Evolutionary conservation across 2,888 invertebrate genomes (phyloP).

Genomic region (Ophion slaviceki): DNA sequence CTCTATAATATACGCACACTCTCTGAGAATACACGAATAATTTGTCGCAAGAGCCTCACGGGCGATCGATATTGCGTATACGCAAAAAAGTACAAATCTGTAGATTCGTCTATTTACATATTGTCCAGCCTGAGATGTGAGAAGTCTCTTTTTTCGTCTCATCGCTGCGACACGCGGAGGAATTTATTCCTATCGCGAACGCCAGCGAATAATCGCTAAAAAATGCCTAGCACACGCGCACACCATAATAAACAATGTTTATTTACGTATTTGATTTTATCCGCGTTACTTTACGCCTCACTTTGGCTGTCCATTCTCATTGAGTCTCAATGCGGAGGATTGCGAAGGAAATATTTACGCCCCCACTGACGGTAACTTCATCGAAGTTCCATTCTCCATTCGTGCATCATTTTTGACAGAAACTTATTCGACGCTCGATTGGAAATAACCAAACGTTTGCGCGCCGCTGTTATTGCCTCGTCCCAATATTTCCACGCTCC

Average conservation of each 20-base stretch:
- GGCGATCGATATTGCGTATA: background rate
- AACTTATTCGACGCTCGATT: background rate
- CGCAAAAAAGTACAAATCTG: constrained; percentile 40
- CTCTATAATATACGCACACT: background rate
- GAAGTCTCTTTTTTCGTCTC: background rate
- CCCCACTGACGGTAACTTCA: background rate
- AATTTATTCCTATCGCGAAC: background rate
- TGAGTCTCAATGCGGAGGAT: background rate
- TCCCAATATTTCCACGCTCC: background rate
- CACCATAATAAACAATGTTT: background rate
- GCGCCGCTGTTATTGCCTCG: background rate
- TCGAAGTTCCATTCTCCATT: background rate
- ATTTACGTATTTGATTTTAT: background rate
- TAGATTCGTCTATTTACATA: constrained; percentile 49
- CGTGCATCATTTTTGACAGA: background rate
- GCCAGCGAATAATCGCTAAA: background rate
- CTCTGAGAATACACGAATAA: background rate
- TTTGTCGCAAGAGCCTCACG: background rate
- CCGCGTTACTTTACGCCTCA: background rate
- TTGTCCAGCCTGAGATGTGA: constrained; percentile 20
- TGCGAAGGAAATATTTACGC: background rate
- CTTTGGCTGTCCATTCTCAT: background rate
- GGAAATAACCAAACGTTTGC: background rate
- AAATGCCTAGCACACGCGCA: background rate
- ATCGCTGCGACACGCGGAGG: background rate